Evolutionary conservation across 2,113 vertebrate genomes (phyloP), one percentile per base, ranked within the genome.

Genomic region (Tragelaphus scriptus): DNA sequence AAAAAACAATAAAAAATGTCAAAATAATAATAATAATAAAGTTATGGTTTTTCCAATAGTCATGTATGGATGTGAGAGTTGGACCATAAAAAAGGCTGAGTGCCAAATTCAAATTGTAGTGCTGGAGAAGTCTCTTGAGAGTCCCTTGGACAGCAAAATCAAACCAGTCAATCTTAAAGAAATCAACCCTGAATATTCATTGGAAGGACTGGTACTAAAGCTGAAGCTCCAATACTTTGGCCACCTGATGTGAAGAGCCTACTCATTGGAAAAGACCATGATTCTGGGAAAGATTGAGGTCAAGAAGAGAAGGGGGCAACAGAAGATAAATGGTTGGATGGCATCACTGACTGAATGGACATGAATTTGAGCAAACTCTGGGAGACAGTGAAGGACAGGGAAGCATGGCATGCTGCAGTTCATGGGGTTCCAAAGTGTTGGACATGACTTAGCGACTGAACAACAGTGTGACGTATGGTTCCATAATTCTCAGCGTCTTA

Each of bases 1-100:
- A 68, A 95, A 88, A 95, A 88, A 47, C 79, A 85, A 40, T 40
- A 63, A 80, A 92, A 93, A 91, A 53, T 89, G 81, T 90, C 58
- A 51, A 88, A 89, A 51, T 89, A 86, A 49, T 49, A 49, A 49
- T 49, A 49, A 49, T 49, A 49, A 49, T 49, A 49, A 58, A 58
- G 56, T 58, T 59, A 71, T 23, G 10, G 9, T 40, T 75, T 75
- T 23, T 75, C 36, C 21, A 25, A 2, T 40, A 75, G 21, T 75
- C 68, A 40, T 2, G 68, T 40, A 25, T 75, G 68, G 19, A 40
- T 75, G 5, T 75, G 68, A 75, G 19, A 71, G 19, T 13, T 75
- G 68, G 19, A 71, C n/a, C 5, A 23, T 40, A 23, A 75, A 40
- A 36, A 40, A 40, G 32, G 63, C 16, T 68, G 32, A 68, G 36